Conservation (phyloP, 2,888 invertebrate species). For the Osedax fenrisi region DNA sequence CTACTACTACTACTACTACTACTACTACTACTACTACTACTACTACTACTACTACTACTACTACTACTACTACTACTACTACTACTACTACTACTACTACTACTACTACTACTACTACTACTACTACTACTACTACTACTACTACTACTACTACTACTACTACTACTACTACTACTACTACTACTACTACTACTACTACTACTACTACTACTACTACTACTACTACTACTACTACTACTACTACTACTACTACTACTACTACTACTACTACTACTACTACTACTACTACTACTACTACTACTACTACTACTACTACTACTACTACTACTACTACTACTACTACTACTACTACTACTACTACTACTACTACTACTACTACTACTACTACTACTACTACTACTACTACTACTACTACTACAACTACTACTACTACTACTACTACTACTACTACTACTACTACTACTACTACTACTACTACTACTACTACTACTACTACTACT, state of each 20-base stretch:
- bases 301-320: background rate
- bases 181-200: background rate
- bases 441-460: conserved; percentile 17
- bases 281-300: conserved; percentile 18
- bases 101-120: conserved; percentile 9
- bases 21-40: conserved; percentile 17
- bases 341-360: conserved; percentile 19
- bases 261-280: conserved; percentile 17
- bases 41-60: conserved; percentile 6
- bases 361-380: conserved; percentile 20
- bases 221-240: conserved; percentile 21
- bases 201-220: conserved; percentile 16
- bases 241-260: conserved; percentile 18
- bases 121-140: conserved; percentile 19
- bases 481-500: conserved; percentile 22
- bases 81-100: conserved; percentile 19
- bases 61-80: conserved; percentile 20
- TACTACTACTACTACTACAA: conserved; percentile 19
- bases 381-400: conserved; percentile 20
- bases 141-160: conserved; percentile 17
- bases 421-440: conserved; percentile 22
- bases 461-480: conserved; percentile 23
- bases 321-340: conserved; percentile 16
- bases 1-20: conserved; percentile 13
- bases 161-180: conserved; percentile 9